phyloP scores from a whole-genome alignment of 1,140 invertebrate species.

The Lordiphosa collinella region DNA sequence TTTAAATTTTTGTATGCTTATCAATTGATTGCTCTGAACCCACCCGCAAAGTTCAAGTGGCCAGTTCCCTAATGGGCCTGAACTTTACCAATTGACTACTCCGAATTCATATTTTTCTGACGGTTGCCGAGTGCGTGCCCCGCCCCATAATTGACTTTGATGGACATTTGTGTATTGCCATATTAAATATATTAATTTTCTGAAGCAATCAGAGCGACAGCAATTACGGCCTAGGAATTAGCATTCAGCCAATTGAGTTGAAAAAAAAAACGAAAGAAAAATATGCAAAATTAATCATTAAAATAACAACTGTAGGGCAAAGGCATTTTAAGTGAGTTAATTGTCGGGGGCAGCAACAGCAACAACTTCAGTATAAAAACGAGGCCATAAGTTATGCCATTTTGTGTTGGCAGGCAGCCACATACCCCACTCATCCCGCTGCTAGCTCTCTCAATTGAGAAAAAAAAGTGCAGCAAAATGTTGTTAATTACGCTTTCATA shows the following conservation, averaged over 20 bases:
- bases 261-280: constrained; percentile 10
- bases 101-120: constrained; percentile 48
- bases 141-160: constrained; percentile 51
- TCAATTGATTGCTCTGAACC: constrained; percentile 1
- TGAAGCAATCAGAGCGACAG: constrained; percentile 52
- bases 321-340: constrained; percentile 69
- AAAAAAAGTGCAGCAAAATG: constrained; percentile 52
- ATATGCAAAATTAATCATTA: constrained; percentile 53
- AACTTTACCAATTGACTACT: constrained; percentile 66
- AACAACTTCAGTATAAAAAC: constrained; percentile 34
- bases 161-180: constrained; percentile 29
- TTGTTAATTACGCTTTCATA: constrained; percentile 75
- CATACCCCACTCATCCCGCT: neutral
- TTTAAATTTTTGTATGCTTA: constrained; percentile 24
- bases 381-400: constrained; percentile 71
- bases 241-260: constrained; percentile 27
- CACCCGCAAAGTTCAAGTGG: constrained; percentile 52
- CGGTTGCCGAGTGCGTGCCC: constrained; percentile 10
- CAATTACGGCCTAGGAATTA: constrained; percentile 1
- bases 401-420: constrained; percentile 42
- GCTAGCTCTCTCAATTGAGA: constrained; percentile 15
- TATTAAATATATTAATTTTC: constrained; percentile 66
- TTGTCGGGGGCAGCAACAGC: constrained; percentile 34
- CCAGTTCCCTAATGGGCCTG: constrained; percentile 45
- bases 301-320: constrained; percentile 50